These are phyloP conservation scores for Tricholaema leucomelas DNA, from an alignment of 2,113 vertebrate genomes.

Conservation along the genomic window DNA sequence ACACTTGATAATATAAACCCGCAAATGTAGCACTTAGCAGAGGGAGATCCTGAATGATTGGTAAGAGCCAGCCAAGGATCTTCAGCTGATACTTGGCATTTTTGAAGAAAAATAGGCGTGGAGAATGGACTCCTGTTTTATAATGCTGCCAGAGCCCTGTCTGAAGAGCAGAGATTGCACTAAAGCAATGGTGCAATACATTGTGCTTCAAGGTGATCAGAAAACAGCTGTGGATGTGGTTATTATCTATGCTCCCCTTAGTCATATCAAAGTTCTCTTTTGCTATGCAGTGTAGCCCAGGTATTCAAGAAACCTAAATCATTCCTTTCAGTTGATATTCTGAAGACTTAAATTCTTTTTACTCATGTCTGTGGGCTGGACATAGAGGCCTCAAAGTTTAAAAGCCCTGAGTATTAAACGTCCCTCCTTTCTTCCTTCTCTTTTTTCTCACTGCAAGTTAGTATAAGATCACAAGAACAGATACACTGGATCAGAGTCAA, in stretches of 20 bases:
- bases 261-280: neutral
- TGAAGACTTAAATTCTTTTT: neutral
- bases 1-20: neutral
- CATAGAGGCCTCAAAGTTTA: neutral
- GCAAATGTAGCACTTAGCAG: neutral
- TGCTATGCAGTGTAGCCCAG: neutral
- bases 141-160: neutral
- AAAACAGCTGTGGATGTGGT: neutral
- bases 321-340: neutral
- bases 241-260: neutral
- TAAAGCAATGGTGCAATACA: neutral
- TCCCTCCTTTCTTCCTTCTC: neutral
- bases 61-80: neutral
- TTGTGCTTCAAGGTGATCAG: neutral
- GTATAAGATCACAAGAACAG: neutral
- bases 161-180: neutral
- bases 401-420: neutral
- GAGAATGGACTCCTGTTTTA: neutral
- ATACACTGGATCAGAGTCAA: slow-evolving; percentile 22
- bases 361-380: neutral
- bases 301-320: neutral
- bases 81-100: neutral
- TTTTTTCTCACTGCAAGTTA: neutral
- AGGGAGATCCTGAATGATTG: neutral
- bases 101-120: neutral